Evolutionary conservation across 2,113 vertebrate species (phyloP).

Genomic region (Microtus montanus): DNA sequence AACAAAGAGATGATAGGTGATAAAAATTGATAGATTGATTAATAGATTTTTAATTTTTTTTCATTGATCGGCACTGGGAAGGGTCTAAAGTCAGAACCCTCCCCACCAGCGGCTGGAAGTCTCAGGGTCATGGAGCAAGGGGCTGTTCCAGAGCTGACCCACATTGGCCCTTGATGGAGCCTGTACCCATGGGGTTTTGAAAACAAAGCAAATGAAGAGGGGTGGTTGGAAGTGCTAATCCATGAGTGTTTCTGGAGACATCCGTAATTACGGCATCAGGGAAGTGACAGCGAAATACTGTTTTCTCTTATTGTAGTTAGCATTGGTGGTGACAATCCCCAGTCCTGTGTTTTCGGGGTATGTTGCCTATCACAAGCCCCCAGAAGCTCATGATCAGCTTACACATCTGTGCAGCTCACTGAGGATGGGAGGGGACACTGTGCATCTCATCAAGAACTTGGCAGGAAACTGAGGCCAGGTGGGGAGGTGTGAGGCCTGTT

Average conservation of each 20-base stretch:
- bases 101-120: background rate
- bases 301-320: conserved; percentile 13
- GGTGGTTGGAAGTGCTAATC: accelerated
- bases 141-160: no score
- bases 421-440: background rate
- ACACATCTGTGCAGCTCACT: background rate
- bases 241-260: accelerated
- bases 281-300: background rate
- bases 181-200: accelerated
- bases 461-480: no score
- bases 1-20: background rate
- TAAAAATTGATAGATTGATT: background rate
- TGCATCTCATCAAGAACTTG: accelerated
- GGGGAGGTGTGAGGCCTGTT: background rate
- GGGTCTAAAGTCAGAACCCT: background rate
- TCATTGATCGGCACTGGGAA: background rate
- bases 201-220: background rate
- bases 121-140: background rate
- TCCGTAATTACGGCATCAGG: background rate
- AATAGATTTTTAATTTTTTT: background rate
- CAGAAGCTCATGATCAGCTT: background rate
- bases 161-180: background rate
- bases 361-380: background rate
- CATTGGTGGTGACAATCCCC: background rate
- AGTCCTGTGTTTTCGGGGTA: background rate